Evolutionary conservation across 2,888 invertebrate genomes (phyloP).

Genomic region (Macrosoma leucophasiata): DNA sequence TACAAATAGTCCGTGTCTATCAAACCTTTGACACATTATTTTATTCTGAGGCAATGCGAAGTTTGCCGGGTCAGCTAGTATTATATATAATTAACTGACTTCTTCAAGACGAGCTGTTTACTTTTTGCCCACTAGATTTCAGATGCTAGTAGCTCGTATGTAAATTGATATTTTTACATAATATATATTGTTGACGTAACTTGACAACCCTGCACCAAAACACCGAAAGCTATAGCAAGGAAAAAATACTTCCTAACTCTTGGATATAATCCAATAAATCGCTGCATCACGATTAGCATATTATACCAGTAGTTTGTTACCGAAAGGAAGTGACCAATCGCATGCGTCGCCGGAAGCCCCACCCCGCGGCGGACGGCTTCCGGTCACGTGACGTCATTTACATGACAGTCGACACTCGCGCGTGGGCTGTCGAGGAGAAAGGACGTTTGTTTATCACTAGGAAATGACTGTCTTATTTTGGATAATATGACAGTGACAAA

Average conservation of each 20-base stretch:
- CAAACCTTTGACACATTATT: too few relatives aligned
- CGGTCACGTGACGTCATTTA: conserved; percentile 75
- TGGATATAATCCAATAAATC: conserved; percentile 63
- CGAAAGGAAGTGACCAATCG: conserved; percentile 73
- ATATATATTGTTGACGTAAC: too few relatives aligned
- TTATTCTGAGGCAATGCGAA: too few relatives aligned
- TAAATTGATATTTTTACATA: too few relatives aligned
- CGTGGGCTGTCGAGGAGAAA: conserved; percentile 41
- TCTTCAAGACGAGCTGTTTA: too few relatives aligned
- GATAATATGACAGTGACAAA: conserved; percentile 38
- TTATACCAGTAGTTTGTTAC: conserved; percentile 64
- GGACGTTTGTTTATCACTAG: conserved; percentile 40
- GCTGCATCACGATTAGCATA: conserved; percentile 72
- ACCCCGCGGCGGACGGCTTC: conserved; percentile 65
- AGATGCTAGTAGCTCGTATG: too few relatives aligned
- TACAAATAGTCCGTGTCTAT: too few relatives aligned
- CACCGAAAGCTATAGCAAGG: too few relatives aligned
- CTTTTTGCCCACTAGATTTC: too few relatives aligned
- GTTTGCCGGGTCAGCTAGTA: too few relatives aligned
- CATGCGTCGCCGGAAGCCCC: conserved; percentile 66
- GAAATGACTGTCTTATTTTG: conserved; percentile 36
- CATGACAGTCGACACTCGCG: conserved; percentile 59
- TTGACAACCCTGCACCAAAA: conserved; percentile 23
- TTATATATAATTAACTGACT: too few relatives aligned
- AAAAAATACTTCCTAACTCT: too few relatives aligned